phyloP scores from a whole-genome alignment of 2,797 vertebrate species.

The Miichthys miiuy region DNA sequence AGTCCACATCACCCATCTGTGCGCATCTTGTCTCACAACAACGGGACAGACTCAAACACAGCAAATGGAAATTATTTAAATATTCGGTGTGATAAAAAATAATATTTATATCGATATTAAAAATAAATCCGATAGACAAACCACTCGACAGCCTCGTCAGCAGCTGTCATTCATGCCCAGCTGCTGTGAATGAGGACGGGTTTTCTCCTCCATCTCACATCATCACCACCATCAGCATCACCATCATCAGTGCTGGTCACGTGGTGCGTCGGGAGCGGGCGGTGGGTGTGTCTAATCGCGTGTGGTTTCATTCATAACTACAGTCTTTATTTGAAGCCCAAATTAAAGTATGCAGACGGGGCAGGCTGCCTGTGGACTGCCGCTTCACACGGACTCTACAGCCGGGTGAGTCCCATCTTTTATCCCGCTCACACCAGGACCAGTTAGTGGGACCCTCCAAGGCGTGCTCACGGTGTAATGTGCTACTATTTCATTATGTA shows the following conservation, averaged over 20 bases:
- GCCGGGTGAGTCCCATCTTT: constrained; percentile 60
- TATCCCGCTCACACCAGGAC: constrained; percentile 12
- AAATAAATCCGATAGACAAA: neutral
- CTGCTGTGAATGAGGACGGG: constrained; percentile 56
- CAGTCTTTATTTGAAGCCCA: constrained; percentile 70
- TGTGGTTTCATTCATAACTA: constrained; percentile 85
- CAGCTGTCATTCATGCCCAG: constrained; percentile 62
- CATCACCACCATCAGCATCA: constrained; percentile 58
- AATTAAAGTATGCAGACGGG: constrained; percentile 78
- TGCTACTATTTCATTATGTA: constrained; percentile 66
- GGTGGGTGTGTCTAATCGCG: constrained; percentile 81
- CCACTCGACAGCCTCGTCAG: neutral
- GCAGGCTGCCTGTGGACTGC: constrained; percentile 57
- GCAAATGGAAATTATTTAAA: neutral
- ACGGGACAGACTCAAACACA: neutral
- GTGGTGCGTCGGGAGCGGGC: constrained; percentile 72
- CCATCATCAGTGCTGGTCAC: constrained; percentile 66
- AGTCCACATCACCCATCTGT: constrained; percentile 2
- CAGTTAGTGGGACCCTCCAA: neutral
- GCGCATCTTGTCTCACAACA: neutral
- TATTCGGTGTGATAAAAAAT: neutral
- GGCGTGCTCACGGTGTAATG: constrained; percentile 23
- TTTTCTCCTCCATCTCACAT: constrained; percentile 69
- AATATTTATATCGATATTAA: neutral
- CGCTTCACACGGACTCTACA: constrained; percentile 61